Evolutionary conservation across 2,888 invertebrate genomes (phyloP), one percentile per base, ranked within the genome.

Genomic region (Alviniconcha strummeri): DNA sequence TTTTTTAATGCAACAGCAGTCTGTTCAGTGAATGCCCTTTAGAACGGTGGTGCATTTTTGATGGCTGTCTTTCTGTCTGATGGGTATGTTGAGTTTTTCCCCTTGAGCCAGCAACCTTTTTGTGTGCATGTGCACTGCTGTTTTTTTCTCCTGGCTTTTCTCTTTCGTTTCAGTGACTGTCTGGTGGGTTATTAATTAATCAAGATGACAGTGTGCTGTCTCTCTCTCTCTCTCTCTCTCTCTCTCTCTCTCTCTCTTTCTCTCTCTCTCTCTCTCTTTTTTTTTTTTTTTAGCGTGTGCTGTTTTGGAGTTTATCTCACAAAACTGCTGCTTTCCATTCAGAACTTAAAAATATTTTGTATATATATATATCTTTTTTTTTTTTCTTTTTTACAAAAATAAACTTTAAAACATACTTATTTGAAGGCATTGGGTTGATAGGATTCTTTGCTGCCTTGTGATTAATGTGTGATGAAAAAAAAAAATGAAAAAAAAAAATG

Each of bases 71-170:
- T 60, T 60, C n/a, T 80, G 78, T 78, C 78, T 11, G 75, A 81
- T 81, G 81, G 81, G 75, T 81, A 75, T 76, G 76, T 82, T 64
- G 76, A 82, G 77, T 82, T 55, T 69, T 9, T 19, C 36, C 82
- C 82, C 77, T 77, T 82, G 82, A 82, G 82, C 67, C 82, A 82
- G 82, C 82, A 82, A 64, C 77, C 82, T 82, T 19, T 64, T 81
- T 55, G 11, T 77, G 67, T 57, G 54, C 71, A 5, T 64, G 4
- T 60, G 4, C 64, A 11, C 52, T 13, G 13, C 56, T 36, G 4
- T 64, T 64, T 60, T 36, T 15, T 13, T 64, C 19, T 11, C n/a
- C 19, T 13, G 52, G 13, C 54, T 80, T 52, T 67, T 52, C 54
- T 56, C 71, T 15, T 81, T 52, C 6, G 8, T 71, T 80, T 69